Evolutionary conservation across 2,888 invertebrate genomes (phyloP).

Genomic region (Cheilosia soror): DNA sequence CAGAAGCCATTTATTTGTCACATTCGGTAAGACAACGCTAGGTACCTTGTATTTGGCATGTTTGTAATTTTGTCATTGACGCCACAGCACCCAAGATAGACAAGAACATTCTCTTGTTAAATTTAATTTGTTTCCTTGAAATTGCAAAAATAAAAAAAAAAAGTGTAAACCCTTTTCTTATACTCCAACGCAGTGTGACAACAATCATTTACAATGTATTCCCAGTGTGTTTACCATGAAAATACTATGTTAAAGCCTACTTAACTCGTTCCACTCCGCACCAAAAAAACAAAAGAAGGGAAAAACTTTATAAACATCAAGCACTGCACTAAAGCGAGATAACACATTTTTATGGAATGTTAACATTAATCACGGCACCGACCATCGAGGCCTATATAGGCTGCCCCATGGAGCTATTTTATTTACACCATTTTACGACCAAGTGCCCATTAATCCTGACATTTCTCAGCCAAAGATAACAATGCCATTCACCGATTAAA

Average conservation of each 20-base stretch:
- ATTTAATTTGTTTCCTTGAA: conserved; percentile 50
- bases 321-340: conserved; percentile 32
- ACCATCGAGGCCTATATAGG: conserved; percentile 19
- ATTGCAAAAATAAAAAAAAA: conserved; percentile 11
- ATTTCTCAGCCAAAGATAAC: conserved; percentile 70
- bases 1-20: conserved; percentile 45
- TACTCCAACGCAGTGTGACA: conserved; percentile 2
- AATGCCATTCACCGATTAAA: conserved; percentile 74
- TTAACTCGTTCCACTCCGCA: conserved; percentile 7
- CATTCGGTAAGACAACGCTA: not conserved
- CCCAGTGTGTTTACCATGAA: conserved; percentile 28
- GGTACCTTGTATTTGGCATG: not conserved
- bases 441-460: conserved; percentile 70
- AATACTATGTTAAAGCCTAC: conserved; percentile 32
- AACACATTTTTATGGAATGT: conserved; percentile 50
- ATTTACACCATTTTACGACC: conserved; percentile 71
- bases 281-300: not conserved
- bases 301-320: conserved; percentile 19
- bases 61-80: not conserved
- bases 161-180: not conserved
- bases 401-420: conserved; percentile 59
- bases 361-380: conserved; percentile 67
- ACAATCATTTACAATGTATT: conserved; percentile 34
- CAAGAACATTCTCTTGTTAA: conserved; percentile 14
- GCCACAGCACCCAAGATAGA: not conserved